These are phyloP conservation scores for Aplodontia rufa DNA, from an alignment of 2,113 vertebrate genomes.

Conservation along the genomic window DNA sequence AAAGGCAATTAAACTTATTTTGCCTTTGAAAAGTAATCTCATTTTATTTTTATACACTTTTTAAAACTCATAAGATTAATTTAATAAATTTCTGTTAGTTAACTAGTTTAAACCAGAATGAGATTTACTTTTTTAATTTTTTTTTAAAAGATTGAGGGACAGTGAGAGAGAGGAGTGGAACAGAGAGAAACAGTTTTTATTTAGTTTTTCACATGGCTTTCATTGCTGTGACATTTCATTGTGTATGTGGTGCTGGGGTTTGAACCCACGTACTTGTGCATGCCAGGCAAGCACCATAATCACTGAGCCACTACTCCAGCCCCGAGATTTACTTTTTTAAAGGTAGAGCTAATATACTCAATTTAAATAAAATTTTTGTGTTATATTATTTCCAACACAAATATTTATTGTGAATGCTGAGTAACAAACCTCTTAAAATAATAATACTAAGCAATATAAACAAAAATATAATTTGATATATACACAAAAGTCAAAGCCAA, in stretches of 20 bases:
- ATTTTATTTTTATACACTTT: background rate
- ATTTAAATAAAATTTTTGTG: background rate
- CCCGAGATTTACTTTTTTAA: too few relatives aligned
- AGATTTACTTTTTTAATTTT: background rate
- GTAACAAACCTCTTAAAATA: background rate
- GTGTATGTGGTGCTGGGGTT: too few relatives aligned
- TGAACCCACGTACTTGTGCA: too few relatives aligned
- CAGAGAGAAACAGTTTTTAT: too few relatives aligned
- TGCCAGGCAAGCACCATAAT: too few relatives aligned
- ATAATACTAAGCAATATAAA: constrained; percentile 18
- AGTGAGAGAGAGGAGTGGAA: too few relatives aligned
- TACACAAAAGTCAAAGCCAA: background rate
- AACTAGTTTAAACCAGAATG: background rate
- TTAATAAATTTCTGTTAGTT: background rate
- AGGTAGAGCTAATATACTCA: background rate
- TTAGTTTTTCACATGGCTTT: too few relatives aligned
- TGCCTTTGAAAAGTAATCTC: background rate
- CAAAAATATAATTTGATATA: background rate
- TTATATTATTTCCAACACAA: background rate
- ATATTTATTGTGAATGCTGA: background rate
- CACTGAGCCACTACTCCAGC: too few relatives aligned
- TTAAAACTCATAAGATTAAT: background rate
- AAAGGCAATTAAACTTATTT: background rate
- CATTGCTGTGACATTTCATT: too few relatives aligned
- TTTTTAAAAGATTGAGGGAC: too few relatives aligned